Evolutionary conservation across 2,113 vertebrate genomes (phyloP).

Genomic region (Globicephala melas): DNA sequence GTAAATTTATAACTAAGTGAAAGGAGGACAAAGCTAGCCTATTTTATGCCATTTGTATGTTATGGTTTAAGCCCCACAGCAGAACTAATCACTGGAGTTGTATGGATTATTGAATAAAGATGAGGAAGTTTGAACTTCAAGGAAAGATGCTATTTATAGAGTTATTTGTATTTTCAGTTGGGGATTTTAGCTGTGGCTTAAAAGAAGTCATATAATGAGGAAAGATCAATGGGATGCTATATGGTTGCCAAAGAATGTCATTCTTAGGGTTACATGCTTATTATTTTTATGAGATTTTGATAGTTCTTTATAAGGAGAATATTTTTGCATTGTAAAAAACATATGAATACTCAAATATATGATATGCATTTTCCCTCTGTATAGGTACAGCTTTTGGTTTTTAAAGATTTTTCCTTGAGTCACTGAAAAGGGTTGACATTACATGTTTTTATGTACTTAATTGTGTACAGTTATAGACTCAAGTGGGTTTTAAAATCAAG

Average conservation of each 20-base stretch:
- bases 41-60: background rate
- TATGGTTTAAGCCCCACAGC: background rate
- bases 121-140: background rate
- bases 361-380: background rate
- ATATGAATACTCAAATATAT: background rate
- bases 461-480: background rate
- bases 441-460: background rate
- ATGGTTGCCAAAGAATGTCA: background rate
- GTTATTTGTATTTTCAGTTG: slow-evolving; percentile 30
- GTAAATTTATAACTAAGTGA: slow-evolving; percentile 28
- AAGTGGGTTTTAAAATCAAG: background rate
- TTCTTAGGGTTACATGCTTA: background rate
- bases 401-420: background rate
- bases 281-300: background rate
- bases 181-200: background rate
- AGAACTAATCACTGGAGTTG: slow-evolving; percentile 20
- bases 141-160: background rate
- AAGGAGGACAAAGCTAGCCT: background rate
- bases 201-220: background rate
- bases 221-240: background rate
- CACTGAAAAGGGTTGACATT: background rate
- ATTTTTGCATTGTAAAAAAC: background rate
- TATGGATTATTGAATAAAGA: background rate
- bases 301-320: background rate
- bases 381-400: background rate